Conservation (phyloP, 2,113 vertebrate genomes). For the Tapirus terrestris region DNA sequence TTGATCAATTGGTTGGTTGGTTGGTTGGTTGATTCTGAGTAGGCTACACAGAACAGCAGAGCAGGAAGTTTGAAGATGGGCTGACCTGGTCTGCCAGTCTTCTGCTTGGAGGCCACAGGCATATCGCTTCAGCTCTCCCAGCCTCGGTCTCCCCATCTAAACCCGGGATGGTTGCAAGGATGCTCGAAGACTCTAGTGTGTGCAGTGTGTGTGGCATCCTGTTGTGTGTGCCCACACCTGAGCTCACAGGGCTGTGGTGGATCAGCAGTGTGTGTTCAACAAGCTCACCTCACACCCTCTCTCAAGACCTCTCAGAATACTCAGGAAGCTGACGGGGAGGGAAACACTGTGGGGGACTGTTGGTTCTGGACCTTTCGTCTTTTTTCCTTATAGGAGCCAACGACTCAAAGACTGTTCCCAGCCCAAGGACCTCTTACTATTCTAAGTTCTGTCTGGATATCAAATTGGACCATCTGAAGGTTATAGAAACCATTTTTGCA, state of each 20-base stretch:
- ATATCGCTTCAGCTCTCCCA: neutral
- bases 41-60: no score
- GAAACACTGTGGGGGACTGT: neutral
- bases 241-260: neutral
- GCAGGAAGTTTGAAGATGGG: no score
- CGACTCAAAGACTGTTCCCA: neutral
- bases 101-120: neutral
- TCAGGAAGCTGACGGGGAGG: neutral
- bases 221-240: rapidly evolving
- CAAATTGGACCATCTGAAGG: neutral
- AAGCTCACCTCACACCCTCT: neutral
- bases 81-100: neutral
- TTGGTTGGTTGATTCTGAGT: no score
- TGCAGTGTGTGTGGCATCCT: neutral
- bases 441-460: neutral
- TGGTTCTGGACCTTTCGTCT: neutral
- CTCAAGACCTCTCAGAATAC: neutral
- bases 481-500: neutral
- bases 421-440: neutral
- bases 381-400: neutral
- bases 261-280: neutral
- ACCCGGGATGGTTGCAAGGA: neutral
- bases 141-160: neutral
- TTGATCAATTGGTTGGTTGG: no score
- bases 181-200: no score